These are phyloP conservation scores for Aculops lycopersici DNA, from an alignment of 1,140 invertebrate species.

Conservation along the genomic window DNA sequence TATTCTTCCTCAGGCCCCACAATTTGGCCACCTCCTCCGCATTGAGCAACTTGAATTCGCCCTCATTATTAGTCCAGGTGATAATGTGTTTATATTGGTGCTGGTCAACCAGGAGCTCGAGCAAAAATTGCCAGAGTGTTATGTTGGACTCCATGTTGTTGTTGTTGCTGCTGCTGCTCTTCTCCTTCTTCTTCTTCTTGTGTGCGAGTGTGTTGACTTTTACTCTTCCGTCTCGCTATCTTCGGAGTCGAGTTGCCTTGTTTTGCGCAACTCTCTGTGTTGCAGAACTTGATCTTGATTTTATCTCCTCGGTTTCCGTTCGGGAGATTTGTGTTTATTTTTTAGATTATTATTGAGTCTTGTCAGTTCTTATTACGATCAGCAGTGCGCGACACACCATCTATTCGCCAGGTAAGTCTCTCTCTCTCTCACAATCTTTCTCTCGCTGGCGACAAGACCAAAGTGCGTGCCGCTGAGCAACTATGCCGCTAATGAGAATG, in stretches of 20 bases:
- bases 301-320: too few species aligned
- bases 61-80: constrained; percentile 20
- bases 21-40: constrained; percentile 26
- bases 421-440: constrained; percentile 6
- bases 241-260: too few species aligned
- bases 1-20: constrained; percentile 31
- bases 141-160: constrained; percentile 16
- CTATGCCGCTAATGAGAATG: too few species aligned
- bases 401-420: background rate
- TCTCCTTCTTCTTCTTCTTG: constrained; percentile 1
- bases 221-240: too few species aligned
- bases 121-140: constrained; percentile 21
- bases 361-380: too few species aligned
- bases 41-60: constrained; percentile 21
- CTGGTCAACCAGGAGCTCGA: constrained; percentile 17
- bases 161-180: background rate
- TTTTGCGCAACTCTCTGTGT: too few species aligned
- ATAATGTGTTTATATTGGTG: constrained; percentile 19
- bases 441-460: constrained; percentile 1
- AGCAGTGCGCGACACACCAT: too few species aligned
- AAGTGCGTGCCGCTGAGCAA: too few species aligned
- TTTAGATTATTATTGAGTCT: too few species aligned
- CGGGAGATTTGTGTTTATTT: too few species aligned
- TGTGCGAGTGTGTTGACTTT: background rate
- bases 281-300: background rate